Evolutionary conservation across 2,888 invertebrate species (phyloP).

Genomic region (Lymantria monacha): DNA sequence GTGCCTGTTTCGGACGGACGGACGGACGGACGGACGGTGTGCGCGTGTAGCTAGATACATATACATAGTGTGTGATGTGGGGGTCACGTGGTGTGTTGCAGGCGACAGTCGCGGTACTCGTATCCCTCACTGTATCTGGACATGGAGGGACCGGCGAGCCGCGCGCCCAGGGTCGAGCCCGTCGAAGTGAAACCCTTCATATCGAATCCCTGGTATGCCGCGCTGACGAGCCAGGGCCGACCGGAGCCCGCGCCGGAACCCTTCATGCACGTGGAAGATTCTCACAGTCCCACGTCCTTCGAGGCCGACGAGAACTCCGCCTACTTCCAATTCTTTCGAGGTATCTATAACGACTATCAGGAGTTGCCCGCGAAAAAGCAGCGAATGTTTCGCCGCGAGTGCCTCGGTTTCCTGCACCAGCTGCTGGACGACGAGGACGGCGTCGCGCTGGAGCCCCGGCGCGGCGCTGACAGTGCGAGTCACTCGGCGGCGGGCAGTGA

Average conservation of each 20-base stretch:
- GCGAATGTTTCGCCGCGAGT: conserved; percentile 60
- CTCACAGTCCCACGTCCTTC: conserved; percentile 48
- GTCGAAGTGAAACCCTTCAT: conserved; percentile 36
- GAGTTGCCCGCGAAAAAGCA: conserved; percentile 54
- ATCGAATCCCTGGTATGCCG: conserved; percentile 33
- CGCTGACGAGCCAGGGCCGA: conserved; percentile 18
- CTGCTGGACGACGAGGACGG: conserved; percentile 61
- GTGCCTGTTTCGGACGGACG: no score
- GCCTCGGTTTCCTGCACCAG: conserved; percentile 57
- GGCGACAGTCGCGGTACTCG: conserved; percentile 48
- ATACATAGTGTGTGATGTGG: no score
- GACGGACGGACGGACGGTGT: no score
- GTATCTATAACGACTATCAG: conserved; percentile 62
- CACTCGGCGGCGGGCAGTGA: conserved; percentile 17
- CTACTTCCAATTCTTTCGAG: conserved; percentile 72
- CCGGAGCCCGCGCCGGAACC: conserved; percentile 39
- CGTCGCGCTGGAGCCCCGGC: conserved; percentile 14
- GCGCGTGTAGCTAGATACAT: no score
- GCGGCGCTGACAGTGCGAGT: conserved; percentile 38
- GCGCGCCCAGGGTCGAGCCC: conserved; percentile 13
- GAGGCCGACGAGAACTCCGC: conserved; percentile 62
- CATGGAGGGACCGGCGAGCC: conserved; percentile 19
- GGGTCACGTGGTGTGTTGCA: conserved; percentile 18
- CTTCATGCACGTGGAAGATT: conserved; percentile 41
- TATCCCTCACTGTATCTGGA: conserved; percentile 46